Evolutionary conservation across 2,888 invertebrate species (phyloP).

Genomic region (Chymomyza fuscimana): DNA sequence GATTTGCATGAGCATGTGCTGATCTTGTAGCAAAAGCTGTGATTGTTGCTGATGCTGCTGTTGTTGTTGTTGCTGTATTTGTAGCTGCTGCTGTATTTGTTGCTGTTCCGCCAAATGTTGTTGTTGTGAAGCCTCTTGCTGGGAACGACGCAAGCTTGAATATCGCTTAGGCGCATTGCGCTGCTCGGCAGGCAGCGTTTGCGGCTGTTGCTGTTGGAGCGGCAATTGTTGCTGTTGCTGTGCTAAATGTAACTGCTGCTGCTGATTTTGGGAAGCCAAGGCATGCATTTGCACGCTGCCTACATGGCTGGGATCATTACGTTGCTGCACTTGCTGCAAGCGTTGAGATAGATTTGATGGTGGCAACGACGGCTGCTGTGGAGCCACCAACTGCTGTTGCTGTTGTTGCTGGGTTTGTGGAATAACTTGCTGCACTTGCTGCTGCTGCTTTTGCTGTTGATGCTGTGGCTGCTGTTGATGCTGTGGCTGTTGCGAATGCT

Average conservation of each 20-base stretch:
- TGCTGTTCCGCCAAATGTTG: conserved; percentile 64
- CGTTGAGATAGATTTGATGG: conserved; percentile 75
- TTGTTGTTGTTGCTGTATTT: conserved; percentile 38
- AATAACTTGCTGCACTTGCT: conserved; percentile 15
- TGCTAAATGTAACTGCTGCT: conserved; percentile 44
- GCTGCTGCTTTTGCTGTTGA: conserved; percentile 42
- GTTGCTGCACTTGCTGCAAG: conserved; percentile 77
- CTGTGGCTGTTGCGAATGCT: conserved; percentile 35
- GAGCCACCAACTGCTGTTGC: conserved; percentile 37
- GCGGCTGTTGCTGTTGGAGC: conserved; percentile 47
- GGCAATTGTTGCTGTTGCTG: conserved; percentile 29
- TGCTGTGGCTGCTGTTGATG: conserved; percentile 33
- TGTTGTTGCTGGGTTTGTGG: conserved; percentile 34
- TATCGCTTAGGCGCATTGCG: conserved; percentile 84
- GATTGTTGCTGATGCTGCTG: conserved; percentile 65
- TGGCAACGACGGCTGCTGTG: conserved; percentile 19
- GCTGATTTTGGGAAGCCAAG: conserved; percentile 75
- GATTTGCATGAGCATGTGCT: conserved; percentile 71
- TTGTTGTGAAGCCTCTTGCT: conserved; percentile 71
- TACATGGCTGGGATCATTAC: conserved; percentile 79
- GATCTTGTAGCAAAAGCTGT: conserved; percentile 73
- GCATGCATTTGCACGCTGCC: conserved; percentile 80
- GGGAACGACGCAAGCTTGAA: conserved; percentile 82
- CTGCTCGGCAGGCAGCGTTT: conserved; percentile 75
- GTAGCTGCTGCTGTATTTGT: conserved; percentile 57